Conservation (phyloP, 1,140 invertebrate species). For the Nylanderia fulva region DNA sequence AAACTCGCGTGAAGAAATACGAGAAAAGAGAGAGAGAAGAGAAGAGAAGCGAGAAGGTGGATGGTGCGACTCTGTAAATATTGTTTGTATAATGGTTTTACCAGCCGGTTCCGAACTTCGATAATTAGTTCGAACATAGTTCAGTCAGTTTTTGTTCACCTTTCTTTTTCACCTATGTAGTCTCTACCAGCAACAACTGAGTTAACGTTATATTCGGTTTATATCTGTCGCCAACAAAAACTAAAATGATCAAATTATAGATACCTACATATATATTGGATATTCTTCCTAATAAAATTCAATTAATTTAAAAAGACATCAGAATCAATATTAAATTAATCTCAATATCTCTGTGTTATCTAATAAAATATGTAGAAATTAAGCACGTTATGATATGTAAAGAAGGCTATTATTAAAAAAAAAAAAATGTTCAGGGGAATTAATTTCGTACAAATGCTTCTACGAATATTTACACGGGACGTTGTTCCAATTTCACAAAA, state of each 20-base stretch:
- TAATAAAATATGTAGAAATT: background rate
- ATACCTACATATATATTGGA: too few relatives aligned
- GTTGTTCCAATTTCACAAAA: background rate
- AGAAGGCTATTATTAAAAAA: background rate
- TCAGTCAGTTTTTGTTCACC: conserved; percentile 32
- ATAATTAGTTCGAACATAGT: conserved; percentile 72
- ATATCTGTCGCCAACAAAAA: background rate
- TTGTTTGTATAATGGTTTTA: conserved; percentile 69
- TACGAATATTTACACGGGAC: too few relatives aligned
- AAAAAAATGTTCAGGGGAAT: too few relatives aligned
- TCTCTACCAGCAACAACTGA: background rate
- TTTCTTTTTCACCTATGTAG: conserved; percentile 21
- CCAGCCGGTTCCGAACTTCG: conserved; percentile 58
- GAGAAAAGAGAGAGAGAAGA: background rate
- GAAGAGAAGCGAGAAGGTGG: conserved; percentile 9
- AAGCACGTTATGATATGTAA: background rate
- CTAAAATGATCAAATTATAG: background rate
- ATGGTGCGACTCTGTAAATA: conserved; percentile 66
- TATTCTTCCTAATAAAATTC: too few relatives aligned
- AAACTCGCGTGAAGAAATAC: conserved; percentile 43
- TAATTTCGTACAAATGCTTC: too few relatives aligned
- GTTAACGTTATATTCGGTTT: conserved; percentile 20
- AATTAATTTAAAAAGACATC: background rate
- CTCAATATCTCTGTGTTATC: background rate
- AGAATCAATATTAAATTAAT: background rate